A percentile compares a stretch with the other conserved stretches of the same genome.
Conservation (phyloP, 2,888 invertebrate species). For the Athalia cordata region DNA sequence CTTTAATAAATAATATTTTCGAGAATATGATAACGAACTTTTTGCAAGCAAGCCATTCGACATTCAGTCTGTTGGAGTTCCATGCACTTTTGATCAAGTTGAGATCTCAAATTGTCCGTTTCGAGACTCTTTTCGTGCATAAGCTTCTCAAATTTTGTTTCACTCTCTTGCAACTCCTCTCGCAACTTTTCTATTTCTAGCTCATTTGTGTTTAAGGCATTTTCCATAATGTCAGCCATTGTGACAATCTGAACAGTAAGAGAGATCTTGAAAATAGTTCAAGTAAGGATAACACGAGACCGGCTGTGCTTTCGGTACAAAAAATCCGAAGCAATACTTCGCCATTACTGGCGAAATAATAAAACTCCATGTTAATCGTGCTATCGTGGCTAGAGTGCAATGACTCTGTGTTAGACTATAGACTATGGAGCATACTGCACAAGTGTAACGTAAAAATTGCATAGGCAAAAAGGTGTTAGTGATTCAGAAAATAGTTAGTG, state of each 20-base stretch:
- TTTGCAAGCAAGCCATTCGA: conserved; percentile 57
- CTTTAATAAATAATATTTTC: neutral
- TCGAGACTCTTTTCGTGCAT: conserved; percentile 53
- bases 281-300: neutral
- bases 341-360: neutral
- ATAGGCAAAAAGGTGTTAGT: too few species aligned
- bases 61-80: conserved; percentile 56
- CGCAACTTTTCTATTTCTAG: conserved; percentile 54
- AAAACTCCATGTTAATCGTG: too few species aligned
- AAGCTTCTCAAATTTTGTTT: conserved; percentile 52
- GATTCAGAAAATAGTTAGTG: too few species aligned
- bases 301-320: neutral
- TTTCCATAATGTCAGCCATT: conserved; percentile 61
- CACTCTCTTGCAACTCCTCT: conserved; percentile 53
- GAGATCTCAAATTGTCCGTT: conserved; percentile 54
- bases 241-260: conserved; percentile 61
- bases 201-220: conserved; percentile 57
- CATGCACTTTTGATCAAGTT: conserved; percentile 59
- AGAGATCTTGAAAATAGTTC: conserved; percentile 35
- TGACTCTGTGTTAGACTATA: too few species aligned
- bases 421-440: too few species aligned
- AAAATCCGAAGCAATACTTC: neutral
- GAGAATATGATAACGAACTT: conserved; percentile 61
- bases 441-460: too few species aligned
- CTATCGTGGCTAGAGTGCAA: too few species aligned